These are phyloP conservation scores for Alosa alosa DNA, from an alignment of 2,113 vertebrate species.

Conservation along the genomic window DNA sequence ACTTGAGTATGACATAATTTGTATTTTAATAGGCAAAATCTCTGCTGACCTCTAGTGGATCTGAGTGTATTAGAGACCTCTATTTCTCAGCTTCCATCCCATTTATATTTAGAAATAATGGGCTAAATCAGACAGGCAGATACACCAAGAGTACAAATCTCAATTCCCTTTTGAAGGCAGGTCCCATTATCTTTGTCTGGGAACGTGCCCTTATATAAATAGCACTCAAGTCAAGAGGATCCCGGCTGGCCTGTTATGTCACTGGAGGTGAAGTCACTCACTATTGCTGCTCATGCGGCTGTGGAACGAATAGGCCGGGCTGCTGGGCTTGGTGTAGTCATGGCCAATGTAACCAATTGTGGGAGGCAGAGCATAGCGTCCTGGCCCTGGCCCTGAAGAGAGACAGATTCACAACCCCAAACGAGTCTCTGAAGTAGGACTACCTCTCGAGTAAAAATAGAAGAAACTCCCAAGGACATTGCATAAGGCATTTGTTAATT, in stretches of 20 bases:
- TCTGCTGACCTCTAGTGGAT: background rate
- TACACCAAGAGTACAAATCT: background rate
- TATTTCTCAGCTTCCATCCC: background rate
- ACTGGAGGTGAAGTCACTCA: slow-evolving; percentile 43
- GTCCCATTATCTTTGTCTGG: background rate
- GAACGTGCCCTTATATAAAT: background rate
- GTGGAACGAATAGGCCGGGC: slow-evolving; percentile 80
- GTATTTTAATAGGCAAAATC: background rate
- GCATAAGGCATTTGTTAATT: background rate
- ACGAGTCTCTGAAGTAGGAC: background rate
- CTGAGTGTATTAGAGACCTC: background rate
- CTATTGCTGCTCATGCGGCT: slow-evolving; percentile 70
- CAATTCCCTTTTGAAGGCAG: background rate
- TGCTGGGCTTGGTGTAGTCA: slow-evolving; percentile 78
- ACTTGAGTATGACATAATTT: no score
- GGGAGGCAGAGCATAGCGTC: slow-evolving; percentile 77
- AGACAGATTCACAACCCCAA: slow-evolving; percentile 19
- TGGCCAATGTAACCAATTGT: slow-evolving; percentile 80
- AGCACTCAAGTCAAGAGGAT: background rate
- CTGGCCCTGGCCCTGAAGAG: slow-evolving; percentile 76
- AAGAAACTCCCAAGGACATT: background rate
- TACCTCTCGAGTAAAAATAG: slow-evolving; percentile 2
- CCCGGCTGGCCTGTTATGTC: background rate
- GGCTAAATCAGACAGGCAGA: background rate
- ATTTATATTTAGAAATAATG: background rate